Conservation (phyloP, 2,113 vertebrate genomes). For the Elachura formosa region DNA sequence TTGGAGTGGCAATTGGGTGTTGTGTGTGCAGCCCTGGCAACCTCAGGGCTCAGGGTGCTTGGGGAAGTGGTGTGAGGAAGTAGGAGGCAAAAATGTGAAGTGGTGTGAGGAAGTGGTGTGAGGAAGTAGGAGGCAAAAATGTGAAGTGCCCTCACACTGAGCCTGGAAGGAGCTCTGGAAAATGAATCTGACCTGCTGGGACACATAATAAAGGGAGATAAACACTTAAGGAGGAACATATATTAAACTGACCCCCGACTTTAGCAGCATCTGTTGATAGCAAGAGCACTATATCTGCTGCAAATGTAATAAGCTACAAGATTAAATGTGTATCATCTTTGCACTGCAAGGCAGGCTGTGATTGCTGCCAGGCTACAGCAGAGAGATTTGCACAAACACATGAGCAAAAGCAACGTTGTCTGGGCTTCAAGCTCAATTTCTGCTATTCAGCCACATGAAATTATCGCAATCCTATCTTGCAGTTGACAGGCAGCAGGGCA, state of each 20-base stretch:
- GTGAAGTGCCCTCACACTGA: background rate
- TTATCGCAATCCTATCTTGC: constrained; percentile 3
- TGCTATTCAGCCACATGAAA: background rate
- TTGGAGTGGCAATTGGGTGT: background rate
- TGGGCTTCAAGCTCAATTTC: constrained; percentile 15
- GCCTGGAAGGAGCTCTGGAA: background rate
- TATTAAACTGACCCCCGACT: background rate
- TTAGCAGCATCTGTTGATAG: background rate
- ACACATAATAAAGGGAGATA: background rate
- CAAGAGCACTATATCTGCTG: background rate
- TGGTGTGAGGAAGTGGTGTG: background rate
- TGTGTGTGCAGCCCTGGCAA: background rate
- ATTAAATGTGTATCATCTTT: constrained; percentile 4
- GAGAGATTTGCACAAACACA: background rate
- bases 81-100: background rate
- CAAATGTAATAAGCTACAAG: constrained; percentile 10
- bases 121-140: background rate
- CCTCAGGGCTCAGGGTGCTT: background rate
- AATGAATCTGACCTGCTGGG: background rate
- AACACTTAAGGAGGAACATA: background rate
- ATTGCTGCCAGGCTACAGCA: background rate
- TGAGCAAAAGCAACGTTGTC: background rate
- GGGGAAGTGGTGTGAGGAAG: background rate
- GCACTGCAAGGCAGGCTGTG: background rate
- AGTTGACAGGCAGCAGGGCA: background rate